phyloP scores from a whole-genome alignment of 2,888 invertebrate species.

The Trichopoda pennipes region DNA sequence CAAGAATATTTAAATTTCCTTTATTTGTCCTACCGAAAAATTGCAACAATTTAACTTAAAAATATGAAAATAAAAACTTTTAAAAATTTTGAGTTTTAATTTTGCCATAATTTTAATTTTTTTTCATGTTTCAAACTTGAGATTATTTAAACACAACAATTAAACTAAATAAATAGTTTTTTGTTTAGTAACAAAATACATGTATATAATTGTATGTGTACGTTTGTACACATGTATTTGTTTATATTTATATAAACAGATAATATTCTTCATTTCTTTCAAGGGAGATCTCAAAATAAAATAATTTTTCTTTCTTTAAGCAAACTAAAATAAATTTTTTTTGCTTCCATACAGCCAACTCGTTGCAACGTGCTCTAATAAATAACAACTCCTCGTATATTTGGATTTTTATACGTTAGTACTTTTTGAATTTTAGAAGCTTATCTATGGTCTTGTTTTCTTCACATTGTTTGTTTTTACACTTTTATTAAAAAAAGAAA shows the following conservation, averaged over 20 bases:
- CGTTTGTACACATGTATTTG: too few relatives aligned
- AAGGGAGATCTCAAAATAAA: not conserved
- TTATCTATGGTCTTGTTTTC: constrained; percentile 59
- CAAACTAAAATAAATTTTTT: constrained; percentile 5
- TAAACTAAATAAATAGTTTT: constrained; percentile 60
- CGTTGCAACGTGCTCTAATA: not conserved
- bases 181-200: constrained; percentile 37
- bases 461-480: constrained; percentile 64
- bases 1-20: too few relatives aligned
- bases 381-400: not conserved
- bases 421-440: constrained; percentile 18
- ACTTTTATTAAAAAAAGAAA: constrained; percentile 58
- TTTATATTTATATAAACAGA: constrained; percentile 19
- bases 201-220: constrained; percentile 7
- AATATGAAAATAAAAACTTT: too few relatives aligned
- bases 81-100: not conserved
- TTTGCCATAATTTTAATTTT: constrained; percentile 24
- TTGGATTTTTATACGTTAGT: constrained; percentile 2
- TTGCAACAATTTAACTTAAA: too few relatives aligned
- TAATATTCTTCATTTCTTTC: constrained; percentile 27
- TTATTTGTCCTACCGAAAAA: too few relatives aligned
- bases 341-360: not conserved
- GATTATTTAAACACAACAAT: constrained; percentile 47
- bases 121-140: constrained; percentile 36
- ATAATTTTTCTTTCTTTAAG: constrained; percentile 7